A percentile compares a stretch with the other conserved stretches of the same genome.
Evolutionary conservation across 1,140 invertebrate species (phyloP).

Genomic region (Meloidogyne exigua): DNA sequence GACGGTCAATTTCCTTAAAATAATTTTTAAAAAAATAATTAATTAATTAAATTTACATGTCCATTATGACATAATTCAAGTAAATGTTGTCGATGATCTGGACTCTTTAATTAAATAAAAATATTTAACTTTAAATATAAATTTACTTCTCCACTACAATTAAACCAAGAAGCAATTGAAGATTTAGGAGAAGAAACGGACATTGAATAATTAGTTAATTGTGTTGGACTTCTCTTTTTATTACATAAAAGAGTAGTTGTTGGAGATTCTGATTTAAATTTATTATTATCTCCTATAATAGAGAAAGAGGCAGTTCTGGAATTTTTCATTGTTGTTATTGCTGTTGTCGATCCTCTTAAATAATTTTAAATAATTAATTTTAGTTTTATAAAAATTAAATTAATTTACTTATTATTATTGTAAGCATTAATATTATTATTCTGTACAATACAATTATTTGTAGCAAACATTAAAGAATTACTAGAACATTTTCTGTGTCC

Average conservation of each 20-base stretch:
- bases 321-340: slow-evolving; percentile 10
- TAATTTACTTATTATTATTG: no score
- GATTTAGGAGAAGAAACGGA: slow-evolving; percentile 16
- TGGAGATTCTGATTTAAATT: not conserved
- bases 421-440: no score
- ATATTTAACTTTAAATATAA: not conserved
- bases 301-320: slow-evolving; percentile 22
- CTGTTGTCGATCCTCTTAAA: not conserved
- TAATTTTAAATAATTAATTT: not conserved
- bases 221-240: not conserved
- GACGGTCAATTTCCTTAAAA: slow-evolving; percentile 9
- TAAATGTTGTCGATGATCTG: slow-evolving; percentile 11
- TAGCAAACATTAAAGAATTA: not conserved
- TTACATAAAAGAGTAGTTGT: not conserved
- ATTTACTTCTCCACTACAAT: slow-evolving; percentile 4
- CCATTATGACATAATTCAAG: slow-evolving; percentile 16
- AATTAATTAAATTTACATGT: not conserved
- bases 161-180: slow-evolving; percentile 22
- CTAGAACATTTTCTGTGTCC: not conserved
- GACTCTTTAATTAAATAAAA: not conserved
- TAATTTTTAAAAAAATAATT: not conserved
- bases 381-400: no score
- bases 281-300: slow-evolving; percentile 1
- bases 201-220: slow-evolving; percentile 5
- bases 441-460: not conserved